Conservation (phyloP, 2,113 vertebrate species). For the Cephalopholis sonnerati region DNA sequence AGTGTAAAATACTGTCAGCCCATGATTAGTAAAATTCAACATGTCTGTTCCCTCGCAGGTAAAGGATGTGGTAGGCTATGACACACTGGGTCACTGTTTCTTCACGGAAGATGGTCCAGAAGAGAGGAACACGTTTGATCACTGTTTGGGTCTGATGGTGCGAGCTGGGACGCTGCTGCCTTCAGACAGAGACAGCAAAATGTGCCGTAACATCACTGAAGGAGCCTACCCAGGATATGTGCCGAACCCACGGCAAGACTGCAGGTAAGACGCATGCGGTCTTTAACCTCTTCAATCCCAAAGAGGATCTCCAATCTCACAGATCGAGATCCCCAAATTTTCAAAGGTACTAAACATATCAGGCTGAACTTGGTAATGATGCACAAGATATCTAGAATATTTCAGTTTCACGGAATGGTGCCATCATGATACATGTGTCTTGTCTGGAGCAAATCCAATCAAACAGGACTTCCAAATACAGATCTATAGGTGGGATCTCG, state of each 20-base stretch:
- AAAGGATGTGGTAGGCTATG: constrained; percentile 94
- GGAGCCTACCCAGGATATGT: constrained; percentile 94
- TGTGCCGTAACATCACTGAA: constrained; percentile 93
- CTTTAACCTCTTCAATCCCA: background rate
- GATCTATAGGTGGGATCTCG: too few relatives aligned
- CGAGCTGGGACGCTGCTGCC: constrained; percentile 93
- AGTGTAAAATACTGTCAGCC: background rate
- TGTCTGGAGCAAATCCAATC: too few relatives aligned
- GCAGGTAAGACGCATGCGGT: constrained; percentile 84
- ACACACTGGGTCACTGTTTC: constrained; percentile 94
- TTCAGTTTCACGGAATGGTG: too few relatives aligned
- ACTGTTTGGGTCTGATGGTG: constrained; percentile 94
- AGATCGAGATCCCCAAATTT: too few relatives aligned
- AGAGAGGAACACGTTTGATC: constrained; percentile 95
- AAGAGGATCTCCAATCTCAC: background rate
- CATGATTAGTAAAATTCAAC: background rate
- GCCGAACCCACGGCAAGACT: constrained; percentile 95
- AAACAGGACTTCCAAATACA: too few relatives aligned
- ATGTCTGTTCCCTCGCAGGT: constrained; percentile 80
- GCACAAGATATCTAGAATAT: too few relatives aligned
- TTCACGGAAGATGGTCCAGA: constrained; percentile 97
- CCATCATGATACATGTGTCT: too few relatives aligned
- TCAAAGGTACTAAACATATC: too few relatives aligned
- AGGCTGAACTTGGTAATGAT: too few relatives aligned
- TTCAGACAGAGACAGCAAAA: constrained; percentile 94